Percentiles rank a stretch among this genome's conserved stretches.
phyloP scores from a whole-genome alignment of 1,140 invertebrate genomes.

The Drosophila suzukii region DNA sequence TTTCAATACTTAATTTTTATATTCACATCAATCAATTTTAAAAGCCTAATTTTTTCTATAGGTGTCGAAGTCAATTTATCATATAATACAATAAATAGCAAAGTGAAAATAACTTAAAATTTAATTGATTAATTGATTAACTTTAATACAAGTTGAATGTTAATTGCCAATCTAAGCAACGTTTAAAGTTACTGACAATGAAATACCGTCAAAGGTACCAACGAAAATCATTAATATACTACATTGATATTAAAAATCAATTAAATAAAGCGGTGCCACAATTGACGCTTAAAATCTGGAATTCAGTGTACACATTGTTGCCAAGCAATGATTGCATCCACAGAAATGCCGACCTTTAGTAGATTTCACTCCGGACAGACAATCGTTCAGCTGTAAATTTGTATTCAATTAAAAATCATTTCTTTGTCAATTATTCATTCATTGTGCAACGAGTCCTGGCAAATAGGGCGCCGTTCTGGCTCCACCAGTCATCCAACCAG shows the following conservation, averaged over 20 bases:
- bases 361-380: constrained; percentile 22
- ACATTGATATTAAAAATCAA: background rate
- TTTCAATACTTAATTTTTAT: no score
- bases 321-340: background rate
- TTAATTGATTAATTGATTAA: no score
- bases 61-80: no score
- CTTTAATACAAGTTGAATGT: no score
- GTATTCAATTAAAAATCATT: constrained; percentile 69
- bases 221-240: no score
- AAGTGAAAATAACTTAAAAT: no score
- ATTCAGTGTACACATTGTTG: constrained; percentile 7
- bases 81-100: no score
- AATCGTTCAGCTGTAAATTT: constrained; percentile 64
- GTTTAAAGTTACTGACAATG: no score
- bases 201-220: no score
- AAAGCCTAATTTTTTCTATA: no score
- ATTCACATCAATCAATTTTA: no score
- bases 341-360: constrained; percentile 4
- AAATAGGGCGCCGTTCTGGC: constrained; percentile 37
- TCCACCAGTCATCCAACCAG: constrained; percentile 33
- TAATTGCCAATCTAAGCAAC: no score
- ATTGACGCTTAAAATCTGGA: constrained; percentile 17
- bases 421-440: constrained; percentile 70
- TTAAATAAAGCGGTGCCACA: constrained; percentile 9
- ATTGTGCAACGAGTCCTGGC: constrained; percentile 48